Evolutionary conservation across 2,888 invertebrate genomes (phyloP).

Genomic region (Tipula helvola): DNA sequence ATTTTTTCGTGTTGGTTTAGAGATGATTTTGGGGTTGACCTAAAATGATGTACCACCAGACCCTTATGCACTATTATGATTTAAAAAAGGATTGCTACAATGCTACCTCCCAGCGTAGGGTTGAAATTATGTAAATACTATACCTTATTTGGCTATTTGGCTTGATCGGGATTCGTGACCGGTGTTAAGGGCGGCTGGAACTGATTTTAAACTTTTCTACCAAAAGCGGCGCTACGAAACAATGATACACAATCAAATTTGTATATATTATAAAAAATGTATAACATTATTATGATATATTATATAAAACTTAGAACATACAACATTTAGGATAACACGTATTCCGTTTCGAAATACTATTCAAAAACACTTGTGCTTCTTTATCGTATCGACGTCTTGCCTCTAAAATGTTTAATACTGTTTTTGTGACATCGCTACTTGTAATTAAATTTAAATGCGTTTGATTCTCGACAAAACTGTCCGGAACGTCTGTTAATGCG

Average conservation of each 20-base stretch:
- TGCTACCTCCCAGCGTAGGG: too few species aligned
- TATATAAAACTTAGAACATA: not conserved
- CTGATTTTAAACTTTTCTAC: too few species aligned
- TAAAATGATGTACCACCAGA: too few species aligned
- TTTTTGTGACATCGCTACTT: not conserved
- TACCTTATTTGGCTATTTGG: too few species aligned
- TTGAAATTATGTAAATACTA: too few species aligned
- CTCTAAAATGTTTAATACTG: not conserved
- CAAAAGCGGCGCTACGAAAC: too few species aligned
- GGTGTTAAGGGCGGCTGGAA: too few species aligned
- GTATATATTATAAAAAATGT: not conserved
- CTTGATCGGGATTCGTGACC: too few species aligned
- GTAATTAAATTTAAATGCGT: not conserved
- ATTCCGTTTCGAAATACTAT: not conserved
- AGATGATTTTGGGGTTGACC: too few species aligned
- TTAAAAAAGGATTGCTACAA: too few species aligned
- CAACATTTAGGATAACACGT: not conserved
- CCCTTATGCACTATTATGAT: too few species aligned
- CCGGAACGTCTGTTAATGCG: not conserved
- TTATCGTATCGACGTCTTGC: not conserved
- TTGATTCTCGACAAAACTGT: not conserved
- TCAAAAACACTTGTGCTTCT: not conserved
- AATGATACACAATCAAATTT: not conserved
- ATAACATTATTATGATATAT: not conserved
- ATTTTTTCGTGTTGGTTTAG: too few species aligned